Percentiles rank a stretch among this genome's conserved stretches.
Conservation (phyloP, 2,888 invertebrate species). For the Trichogramma dendrolimi region DNA sequence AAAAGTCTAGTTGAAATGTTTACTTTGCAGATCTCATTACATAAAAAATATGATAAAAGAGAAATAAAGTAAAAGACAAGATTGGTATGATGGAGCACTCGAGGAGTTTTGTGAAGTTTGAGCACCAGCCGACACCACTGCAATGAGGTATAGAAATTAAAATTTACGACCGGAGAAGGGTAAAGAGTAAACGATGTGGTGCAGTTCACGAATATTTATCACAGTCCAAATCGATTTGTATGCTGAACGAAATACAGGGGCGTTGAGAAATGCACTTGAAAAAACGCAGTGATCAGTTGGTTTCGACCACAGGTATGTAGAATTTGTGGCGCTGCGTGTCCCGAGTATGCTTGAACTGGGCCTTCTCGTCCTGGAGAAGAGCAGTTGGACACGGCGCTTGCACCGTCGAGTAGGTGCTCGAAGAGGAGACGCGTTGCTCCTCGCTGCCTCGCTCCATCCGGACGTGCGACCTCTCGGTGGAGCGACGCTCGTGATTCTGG, state of each 20-base stretch:
- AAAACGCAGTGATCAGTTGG: slow-evolving; percentile 12
- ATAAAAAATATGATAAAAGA: slow-evolving; percentile 14
- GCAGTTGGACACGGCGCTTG: slow-evolving; percentile 77
- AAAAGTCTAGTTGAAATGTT: neutral
- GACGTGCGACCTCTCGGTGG: slow-evolving; percentile 60
- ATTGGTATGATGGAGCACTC: neutral
- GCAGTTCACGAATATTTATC: slow-evolving; percentile 10
- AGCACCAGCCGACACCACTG: neutral
- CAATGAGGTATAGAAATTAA: neutral
- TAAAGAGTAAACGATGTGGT: neutral
- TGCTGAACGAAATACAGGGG: neutral
- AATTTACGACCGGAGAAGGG: neutral
- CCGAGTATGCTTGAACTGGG: slow-evolving; percentile 78
- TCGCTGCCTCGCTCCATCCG: slow-evolving; percentile 38
- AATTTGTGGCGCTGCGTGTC: slow-evolving; percentile 83
- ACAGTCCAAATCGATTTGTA: slow-evolving; percentile 26
- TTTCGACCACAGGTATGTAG: slow-evolving; percentile 63
- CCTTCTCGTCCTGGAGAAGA: slow-evolving; percentile 68
- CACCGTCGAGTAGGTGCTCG: slow-evolving; percentile 71
- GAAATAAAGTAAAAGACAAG: slow-evolving; percentile 11
- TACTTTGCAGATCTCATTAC: neutral
- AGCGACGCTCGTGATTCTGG: slow-evolving; percentile 72
- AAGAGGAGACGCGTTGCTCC: slow-evolving; percentile 60
- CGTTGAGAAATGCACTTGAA: neutral
- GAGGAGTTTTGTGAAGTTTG: neutral